phyloP scores from a whole-genome alignment of 2,888 invertebrate species.

The Eupsilia transversa region DNA sequence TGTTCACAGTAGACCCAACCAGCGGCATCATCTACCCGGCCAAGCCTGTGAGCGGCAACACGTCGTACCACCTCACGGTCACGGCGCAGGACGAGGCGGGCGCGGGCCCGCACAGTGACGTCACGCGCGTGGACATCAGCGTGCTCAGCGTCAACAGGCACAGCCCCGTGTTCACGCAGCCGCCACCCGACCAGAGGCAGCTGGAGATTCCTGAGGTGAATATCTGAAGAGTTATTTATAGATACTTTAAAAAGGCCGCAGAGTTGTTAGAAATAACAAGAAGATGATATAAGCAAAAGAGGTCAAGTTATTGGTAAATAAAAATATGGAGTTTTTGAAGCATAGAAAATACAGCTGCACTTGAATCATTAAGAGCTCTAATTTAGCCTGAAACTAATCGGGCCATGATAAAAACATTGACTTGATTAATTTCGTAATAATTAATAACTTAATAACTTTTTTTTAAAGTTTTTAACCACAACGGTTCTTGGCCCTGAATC shows the following conservation, averaged over 20 bases:
- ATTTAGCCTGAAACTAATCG: too few relatives aligned
- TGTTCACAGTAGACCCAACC: conserved; percentile 94
- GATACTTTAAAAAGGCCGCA: too few relatives aligned
- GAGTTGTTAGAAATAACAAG: not conserved
- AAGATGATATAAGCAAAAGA: not conserved
- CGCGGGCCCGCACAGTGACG: conserved; percentile 90
- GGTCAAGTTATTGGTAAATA: not conserved
- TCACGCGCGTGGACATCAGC: conserved; percentile 93
- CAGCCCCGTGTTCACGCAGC: conserved; percentile 95
- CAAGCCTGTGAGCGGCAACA: conserved; percentile 92
- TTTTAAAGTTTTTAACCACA: too few relatives aligned
- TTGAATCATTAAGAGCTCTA: too few relatives aligned
- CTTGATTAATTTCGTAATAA: too few relatives aligned
- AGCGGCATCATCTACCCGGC: conserved; percentile 96
- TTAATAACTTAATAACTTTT: too few relatives aligned
- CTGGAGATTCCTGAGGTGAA: conserved; percentile 95
- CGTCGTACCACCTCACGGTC: conserved; percentile 90
- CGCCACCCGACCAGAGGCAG: conserved; percentile 93
- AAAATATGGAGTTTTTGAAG: not conserved
- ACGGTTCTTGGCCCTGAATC: too few relatives aligned
- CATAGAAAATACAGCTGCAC: not conserved
- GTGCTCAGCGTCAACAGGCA: conserved; percentile 95
- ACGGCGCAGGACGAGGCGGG: conserved; percentile 94
- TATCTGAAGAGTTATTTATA: not conserved
- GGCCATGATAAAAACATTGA: too few relatives aligned